Conservation (phyloP, 2,113 vertebrate species). For the Lucifuga dentata region DNA sequence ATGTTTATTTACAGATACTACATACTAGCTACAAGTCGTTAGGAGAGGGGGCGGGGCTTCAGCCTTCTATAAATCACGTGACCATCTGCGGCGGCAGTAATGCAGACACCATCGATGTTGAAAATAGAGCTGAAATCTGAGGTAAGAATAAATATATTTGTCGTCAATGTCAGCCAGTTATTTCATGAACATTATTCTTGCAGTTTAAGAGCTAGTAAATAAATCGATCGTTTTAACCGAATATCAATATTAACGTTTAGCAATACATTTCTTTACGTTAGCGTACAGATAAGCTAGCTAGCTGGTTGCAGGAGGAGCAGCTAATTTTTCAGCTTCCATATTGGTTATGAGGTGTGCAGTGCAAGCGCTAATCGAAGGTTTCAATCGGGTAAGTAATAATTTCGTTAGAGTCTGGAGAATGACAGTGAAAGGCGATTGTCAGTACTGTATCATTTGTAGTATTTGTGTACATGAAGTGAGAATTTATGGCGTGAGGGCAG, state of each 20-base stretch:
- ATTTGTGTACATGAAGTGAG: too few species aligned
- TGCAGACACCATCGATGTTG: conserved; percentile 67
- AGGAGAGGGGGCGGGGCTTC: conserved; percentile 1
- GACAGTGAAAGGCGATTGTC: too few species aligned
- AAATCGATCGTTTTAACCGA: background rate
- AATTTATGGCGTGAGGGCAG: too few species aligned
- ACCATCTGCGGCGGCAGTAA: conserved; percentile 58
- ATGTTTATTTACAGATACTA: too few species aligned
- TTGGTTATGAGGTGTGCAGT: too few species aligned
- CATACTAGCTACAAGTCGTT: too few species aligned
- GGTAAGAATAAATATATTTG: conserved; percentile 58
- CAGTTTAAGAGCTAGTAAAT: background rate
- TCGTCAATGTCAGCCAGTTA: too few species aligned
- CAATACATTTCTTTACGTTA: background rate
- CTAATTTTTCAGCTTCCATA: background rate
- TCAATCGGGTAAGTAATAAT: too few species aligned
- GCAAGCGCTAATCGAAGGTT: too few species aligned
- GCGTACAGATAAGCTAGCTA: background rate
- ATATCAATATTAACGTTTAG: background rate
- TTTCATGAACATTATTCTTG: rapidly evolving
- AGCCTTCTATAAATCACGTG: conserved; percentile 59
- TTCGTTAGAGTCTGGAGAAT: too few species aligned
- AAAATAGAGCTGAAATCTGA: conserved; percentile 53
- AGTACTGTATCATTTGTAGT: too few species aligned
- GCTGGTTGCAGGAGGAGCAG: background rate